Evolutionary conservation across 2,797 vertebrate genomes (phyloP), one percentile per base, ranked within the genome.

Genomic region (Brachyalestes nurse): DNA sequence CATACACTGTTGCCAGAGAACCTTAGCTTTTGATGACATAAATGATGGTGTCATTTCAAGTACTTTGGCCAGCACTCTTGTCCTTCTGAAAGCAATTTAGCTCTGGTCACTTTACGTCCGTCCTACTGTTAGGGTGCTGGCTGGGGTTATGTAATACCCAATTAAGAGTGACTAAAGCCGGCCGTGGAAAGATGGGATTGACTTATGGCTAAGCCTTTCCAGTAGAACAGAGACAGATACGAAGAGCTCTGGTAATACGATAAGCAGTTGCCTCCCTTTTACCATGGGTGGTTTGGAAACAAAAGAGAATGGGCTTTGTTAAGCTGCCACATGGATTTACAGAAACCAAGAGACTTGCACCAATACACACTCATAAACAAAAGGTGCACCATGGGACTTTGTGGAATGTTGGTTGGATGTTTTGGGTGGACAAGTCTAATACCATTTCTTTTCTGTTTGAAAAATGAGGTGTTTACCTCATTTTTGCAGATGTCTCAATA

Each of bases 241-340:
- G 91, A 93, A 93, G 90, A 89, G 89, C 89, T 83, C 80, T 67
- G 83, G 92, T 93, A 93, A 94, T 91, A 89, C 86, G 90, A 94
- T 91, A 88, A 93, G 90, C 90, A 85, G 28, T 87, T 87, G 86
- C 84, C 84, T 90, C 88, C 87, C 69, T 62, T 34, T 64, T 70
- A 70, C 77, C 71, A 84, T 77, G 78, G 71, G 57, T 69, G 73
- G 74, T 86, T 82, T 86, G 86, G 88, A 91, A 90, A 84, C 85
- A 91, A 90, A 86, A 91, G 92, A 92, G 91, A 90, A 88, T 82
- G 88, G 82, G 88, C 92, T 93, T 94, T 93, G 93, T 94, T 92
- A 86, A 92, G 79, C 89, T 91, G 92, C 91, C 92, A 90, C 76
- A 92, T 86, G 91, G 93, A 92, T 93, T 93, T 91, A 92, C 91